Base-by-base conservation (phyloP, 1,140 invertebrate species). In the Ceratitis capitata region DNA sequence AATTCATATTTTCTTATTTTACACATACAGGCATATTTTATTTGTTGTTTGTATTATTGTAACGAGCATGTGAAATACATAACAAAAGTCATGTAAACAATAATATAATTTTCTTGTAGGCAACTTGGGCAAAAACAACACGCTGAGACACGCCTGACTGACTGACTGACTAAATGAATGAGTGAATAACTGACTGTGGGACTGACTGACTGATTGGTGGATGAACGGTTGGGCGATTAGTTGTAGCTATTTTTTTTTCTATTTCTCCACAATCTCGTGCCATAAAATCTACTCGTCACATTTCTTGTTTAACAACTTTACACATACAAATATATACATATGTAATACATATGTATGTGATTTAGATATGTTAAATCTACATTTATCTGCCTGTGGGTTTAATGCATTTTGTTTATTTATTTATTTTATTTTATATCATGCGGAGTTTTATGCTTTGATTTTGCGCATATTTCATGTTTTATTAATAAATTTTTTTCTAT, bases 31-130 rank as follows among this genome's bases (percentile, higher is more conserved):
- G 14, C 9, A 47, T 78, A 12, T 45, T 19, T 45, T 26, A n/a
- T 78, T 78, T 42, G n/a, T 10, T 78, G 35, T 78, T 78, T 78
- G 19, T 47, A 35, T 78, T 45, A 12, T 10, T 78, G 69, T 78
- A 78, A 47, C 69, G 32, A 78, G 69, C 69, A 78, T 45, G 39
- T 78, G 7, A 45, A 78, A 78, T 26, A 26, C 32, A 45, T 39
- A 47, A 78, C 69, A 78, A 78, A 78, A 78, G 69, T 78, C 69
- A 78, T 78, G 69, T 78, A 78, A 78, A 78, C 69, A 78, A 78
- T 78, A 78, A 78, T 78, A 23, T 78, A 78, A 78, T 78, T 39
- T 69, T 78, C 69, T 78, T 78, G 19, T 78, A 78, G 69, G 19
- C 35, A 45, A 78, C 39, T 78, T 78, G n/a, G 42, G 16, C 16